Base-by-base conservation (phyloP, 1,140 invertebrate species). In the Lithobius niger region DNA sequence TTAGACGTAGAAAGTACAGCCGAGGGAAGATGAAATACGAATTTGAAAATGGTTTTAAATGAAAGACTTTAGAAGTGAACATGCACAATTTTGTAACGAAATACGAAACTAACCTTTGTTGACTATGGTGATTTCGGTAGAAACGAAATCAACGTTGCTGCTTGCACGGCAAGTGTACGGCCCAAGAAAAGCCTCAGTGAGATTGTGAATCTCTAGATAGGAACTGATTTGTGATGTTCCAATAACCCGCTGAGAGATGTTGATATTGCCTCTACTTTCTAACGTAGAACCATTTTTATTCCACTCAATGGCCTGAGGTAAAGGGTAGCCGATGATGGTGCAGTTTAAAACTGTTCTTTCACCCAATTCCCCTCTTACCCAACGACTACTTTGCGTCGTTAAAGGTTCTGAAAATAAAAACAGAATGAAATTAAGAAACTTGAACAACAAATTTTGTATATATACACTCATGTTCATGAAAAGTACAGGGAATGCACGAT, bases 201-300 rank as follows among this genome's bases (percentile, higher is more conserved):
- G 27, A 50, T 50, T 50, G 19, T 26, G 48, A 50, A 50, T 50
- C 4, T 6, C 48, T 21, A 50, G 10, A 27, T 27, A 27, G 3
- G 48, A 50, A 19, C 4, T 50, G 4, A 50, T 25, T 50, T 50
- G 13, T 27, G 48, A 3, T 13, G 25, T 27, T 13, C 48, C 19
- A 24, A 25, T 50, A 26, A 50, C 48, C 10, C 48, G 48, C 48
- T 50, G 13, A 50, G 24, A 27, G n/a, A 50, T 50, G 25, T 50
- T 50, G 6, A 50, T 50, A 19, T 50, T 50, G 3, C 27, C 24
- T 4, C 24, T 25, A 26, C 48, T 50, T 19, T 25, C 22, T 6
- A 50, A 21, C 4, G 4, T 27, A 15, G 22, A 26, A 27, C 24
- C 13, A 26, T 50, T 50, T 50, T 50, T 50, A 26, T 13, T 50